A percentile compares a stretch with the other conserved stretches of the same genome.
Conservation (phyloP, 2,888 invertebrate species). For the Apamea sordens region DNA sequence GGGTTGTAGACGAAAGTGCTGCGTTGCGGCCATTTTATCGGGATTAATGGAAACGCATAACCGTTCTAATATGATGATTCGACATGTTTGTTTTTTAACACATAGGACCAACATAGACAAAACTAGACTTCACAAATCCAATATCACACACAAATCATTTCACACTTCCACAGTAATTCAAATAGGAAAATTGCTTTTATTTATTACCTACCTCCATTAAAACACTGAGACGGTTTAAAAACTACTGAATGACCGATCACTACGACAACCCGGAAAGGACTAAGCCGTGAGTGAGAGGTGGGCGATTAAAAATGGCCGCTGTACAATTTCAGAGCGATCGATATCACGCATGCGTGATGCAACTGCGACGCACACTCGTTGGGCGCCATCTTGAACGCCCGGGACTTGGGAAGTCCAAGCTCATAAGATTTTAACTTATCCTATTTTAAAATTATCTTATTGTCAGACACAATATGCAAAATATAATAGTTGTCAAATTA, state of each 20-base stretch:
- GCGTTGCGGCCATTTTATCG: neutral
- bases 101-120: too few species aligned
- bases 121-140: too few species aligned
- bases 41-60: neutral
- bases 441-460: neutral
- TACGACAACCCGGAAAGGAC: neutral
- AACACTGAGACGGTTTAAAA: neutral
- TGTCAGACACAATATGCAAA: neutral
- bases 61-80: neutral
- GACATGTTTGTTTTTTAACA: too few species aligned
- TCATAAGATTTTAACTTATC: neutral
- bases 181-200: neutral
- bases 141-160: too few species aligned
- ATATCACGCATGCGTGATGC: neutral
- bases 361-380: neutral
- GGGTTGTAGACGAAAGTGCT: neutral
- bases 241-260: neutral
- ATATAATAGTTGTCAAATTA: neutral
- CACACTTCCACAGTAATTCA: too few species aligned
- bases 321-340: neutral
- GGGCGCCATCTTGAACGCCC: neutral
- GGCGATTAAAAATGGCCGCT: neutral
- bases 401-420: neutral
- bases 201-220: neutral
- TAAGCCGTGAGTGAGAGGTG: neutral